Evolutionary conservation across 2,113 vertebrate species (phyloP), one percentile per base, ranked within the genome.

Genomic region (Muntiacus muntjak): DNA sequence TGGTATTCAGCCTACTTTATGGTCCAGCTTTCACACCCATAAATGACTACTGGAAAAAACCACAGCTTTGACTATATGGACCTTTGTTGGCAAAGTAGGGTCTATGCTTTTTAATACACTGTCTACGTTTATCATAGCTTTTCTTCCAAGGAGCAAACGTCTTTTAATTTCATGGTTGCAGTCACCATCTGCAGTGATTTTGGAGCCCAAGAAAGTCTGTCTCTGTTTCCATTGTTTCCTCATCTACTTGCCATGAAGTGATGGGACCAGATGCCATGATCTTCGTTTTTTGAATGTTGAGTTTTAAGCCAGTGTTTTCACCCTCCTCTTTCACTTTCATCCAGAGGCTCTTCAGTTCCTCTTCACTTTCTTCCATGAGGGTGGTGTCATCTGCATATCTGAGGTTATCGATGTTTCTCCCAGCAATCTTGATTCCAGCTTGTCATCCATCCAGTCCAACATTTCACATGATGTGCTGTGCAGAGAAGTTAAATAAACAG

Each of bases 81-180:
- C n/a, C 64, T 23, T 71, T 71, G 67, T 40, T 11, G 19, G 67
- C 67, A 71, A 71, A 71, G 67, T 40, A 71, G 40, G 19, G 19
- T 71, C n/a, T 40, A 40, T 23, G 19, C 9, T 36, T 71, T 71
- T 40, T 40, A 71, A 40, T 40, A 40, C 0, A 0, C n/a, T 71
- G 10, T 71, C 67, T 40, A 40, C 19, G n/a, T 23, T 40, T 71
- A 19, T 23, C n/a, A 71, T 23, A 71, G n/a, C 19, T 23, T 71
- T 71, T 40, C 67, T 71, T 71, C 19, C n/a, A 71, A 71, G n/a
- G 67, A 71, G n/a, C 19, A 40, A 71, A 5, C 1, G 2, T 71
- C n/a, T 74, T 40, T 71, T 40, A 71, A 71, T 71, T 40, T 74
- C 67, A 74, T 40, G n/a, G 1, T 17, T 74, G 5, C 19, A 71